Base-by-base conservation (phyloP, 2,113 vertebrate species). In the Columba janthina region DNA sequence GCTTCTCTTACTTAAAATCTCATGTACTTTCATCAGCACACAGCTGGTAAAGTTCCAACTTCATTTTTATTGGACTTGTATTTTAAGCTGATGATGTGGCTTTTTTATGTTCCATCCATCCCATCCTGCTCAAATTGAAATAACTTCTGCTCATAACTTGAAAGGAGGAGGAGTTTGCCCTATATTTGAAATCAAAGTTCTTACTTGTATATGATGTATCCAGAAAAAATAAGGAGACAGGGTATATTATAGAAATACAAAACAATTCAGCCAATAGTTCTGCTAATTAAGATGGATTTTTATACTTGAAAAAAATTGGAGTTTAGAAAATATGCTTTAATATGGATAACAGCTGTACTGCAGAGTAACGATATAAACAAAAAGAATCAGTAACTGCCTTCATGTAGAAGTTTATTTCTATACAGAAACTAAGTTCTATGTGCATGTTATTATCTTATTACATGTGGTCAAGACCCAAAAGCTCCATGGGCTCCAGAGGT, bases 21-120 rank as follows among this genome's bases (percentile, higher is more conserved):
- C 76, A 74, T 84, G 87, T 50, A 93, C 90, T 96, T 95, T 96
- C 93, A 93, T 94, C 95, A 94, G 88, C 89, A 90, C 76, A 66
- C 86, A 93, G 93, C 94, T 97, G 93, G 96, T 90, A 90, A 95
- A 78, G 76, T 93, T 96, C 96, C 94, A 96, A 84, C 65, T 90
- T 92, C 44, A n/a, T 94, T 96, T 96, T 96, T 96, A 95, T 96
- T 94, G 88, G 95, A 84, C 96, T 95, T 93, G 90, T 97, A 93
- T 93, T 97, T 95, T 94, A 93, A 96, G 93, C 53, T 90, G 93
- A 96, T 96, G 95, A 96, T 95, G 95, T 96, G 96, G 96, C 92
- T 96, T 95, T 96, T 96, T 96, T 94, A 84, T 93, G 94, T 94
- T 97, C 91, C 88, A 71, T 93, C 85, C 85, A 3, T 86, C 96